Evolutionary conservation across 2,797 vertebrate species (phyloP), one percentile per base, ranked within the genome.

Genomic region (Bradypodion pumilum): DNA sequence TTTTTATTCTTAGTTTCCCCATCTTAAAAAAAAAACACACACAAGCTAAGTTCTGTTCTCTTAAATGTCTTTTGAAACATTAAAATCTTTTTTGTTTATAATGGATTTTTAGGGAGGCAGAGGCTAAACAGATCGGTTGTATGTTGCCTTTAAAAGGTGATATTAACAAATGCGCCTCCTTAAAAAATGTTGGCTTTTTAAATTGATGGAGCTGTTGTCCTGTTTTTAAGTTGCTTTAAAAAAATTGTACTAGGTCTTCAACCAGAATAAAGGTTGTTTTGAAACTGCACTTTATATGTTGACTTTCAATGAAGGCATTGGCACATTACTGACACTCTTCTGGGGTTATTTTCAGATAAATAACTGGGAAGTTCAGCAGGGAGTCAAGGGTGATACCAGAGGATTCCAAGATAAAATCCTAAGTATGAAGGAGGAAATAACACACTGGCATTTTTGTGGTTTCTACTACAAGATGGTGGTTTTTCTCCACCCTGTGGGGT

Each of bases 201-300:
- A 96, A 96, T 97, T 96, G 92, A 94, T 97, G 97, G 96, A 97
- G 96, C 96, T 97, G 95, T 93, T 70, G 95, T 96, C 96, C 96
- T 95, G 96, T 93, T 97, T 97, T 81, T 95, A 93, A 96, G 94
- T 97, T 96, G 97, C 97, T 98, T 98, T 94, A 94, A 97, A 96
- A 78, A 78, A 97, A 96, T 92, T 98, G 97, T 99, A 98, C 96
- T 98, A 97, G 97, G 95, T 97, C 97, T 97, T 98, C 95, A 97
- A 96, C 95, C 94, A 94, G 96, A 98, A 98, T 98, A 98, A 98
- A 98, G 95, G 85, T 97, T 95, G 95, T 97, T 98, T 97, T 96
- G 93, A 96, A 96, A 96, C 89, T 90, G 85, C 89, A 84, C 82
- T 88, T 90, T 60, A 60, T 21, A 90, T 85, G 72, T 90, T 85